Base-by-base conservation (phyloP, 1,140 invertebrate genomes). In the Periplaneta americana region DNA sequence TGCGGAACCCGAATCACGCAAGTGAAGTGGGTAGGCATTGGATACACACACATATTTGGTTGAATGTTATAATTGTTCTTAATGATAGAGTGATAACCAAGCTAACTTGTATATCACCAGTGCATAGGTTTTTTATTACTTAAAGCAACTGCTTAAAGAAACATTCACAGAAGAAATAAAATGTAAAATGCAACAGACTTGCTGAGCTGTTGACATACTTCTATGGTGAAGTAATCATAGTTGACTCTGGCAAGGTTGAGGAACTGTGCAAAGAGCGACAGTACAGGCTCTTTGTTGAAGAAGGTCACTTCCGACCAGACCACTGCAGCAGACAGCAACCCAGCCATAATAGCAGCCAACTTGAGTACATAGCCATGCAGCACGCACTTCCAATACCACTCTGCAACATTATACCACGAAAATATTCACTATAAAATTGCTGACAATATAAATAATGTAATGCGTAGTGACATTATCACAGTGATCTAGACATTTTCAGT, bases 301-400 rank as follows among this genome's bases (percentile, higher is more conserved):
- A 99, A 99, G 1, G 98, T 98, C 78, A 99, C 93, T 90, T 99
- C 99, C 11, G 98, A 99, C 98, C 98, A 99, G 18, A 99, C 95
- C 74, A 99, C 97, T 86, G 95, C 92, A 33, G 95, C 88, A 0
- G 98, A 98, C 86, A 99, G 91, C 35, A 94, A 89, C 4, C 92
- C 93, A 9, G 96, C 93, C 1, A 94, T 84, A 75, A 98, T 87
- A 13, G 96, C 95, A 76, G 95, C 85, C 0, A 91, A 85, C 85
- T 95, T 94, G 82, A 95, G 90, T 34, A 95, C 91, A 84, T 96
- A 95, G 79, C 92, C 91, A 83, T 93, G 92, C 0, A 97, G 82
- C 35, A 95, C 84, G 88, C 97, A 98, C 86, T 96, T 95, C 96
- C 97, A 98, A 87, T 98, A 98, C 97, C 97, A 99, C 89, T 98